Conservation (phyloP, 2,797 vertebrate species). For the Syncerus caffer region DNA sequence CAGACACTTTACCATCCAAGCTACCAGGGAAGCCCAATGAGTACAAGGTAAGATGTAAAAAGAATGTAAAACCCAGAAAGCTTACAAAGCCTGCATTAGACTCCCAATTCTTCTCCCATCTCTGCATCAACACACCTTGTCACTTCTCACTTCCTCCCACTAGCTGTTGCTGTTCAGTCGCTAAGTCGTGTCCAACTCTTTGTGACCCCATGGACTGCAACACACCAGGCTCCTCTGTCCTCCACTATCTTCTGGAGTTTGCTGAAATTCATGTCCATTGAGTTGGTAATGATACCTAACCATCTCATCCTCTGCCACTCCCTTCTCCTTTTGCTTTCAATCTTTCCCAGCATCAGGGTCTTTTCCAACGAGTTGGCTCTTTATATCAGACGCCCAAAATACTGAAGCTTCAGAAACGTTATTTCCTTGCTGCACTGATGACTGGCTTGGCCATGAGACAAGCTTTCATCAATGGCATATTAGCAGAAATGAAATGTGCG, state of each 20-base stretch:
- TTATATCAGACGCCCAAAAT: not conserved
- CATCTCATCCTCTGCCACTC: not conserved
- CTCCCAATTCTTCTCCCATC: not conserved
- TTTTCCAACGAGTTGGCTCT: not conserved
- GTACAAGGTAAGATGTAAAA: not conserved
- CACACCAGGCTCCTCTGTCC: not conserved
- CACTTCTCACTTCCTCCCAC: not conserved
- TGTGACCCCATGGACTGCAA: not conserved
- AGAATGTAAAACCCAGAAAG: not conserved
- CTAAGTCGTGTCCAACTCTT: not conserved
- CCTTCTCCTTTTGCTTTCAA: not conserved
- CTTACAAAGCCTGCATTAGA: not conserved
- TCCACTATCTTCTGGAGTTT: not conserved
- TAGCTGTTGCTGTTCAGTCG: not conserved
- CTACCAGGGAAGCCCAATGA: not conserved
- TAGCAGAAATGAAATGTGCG: not conserved
- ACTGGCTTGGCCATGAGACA: not conserved
- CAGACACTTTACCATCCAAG: no score
- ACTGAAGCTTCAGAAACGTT: not conserved
- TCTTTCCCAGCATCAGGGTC: not conserved
- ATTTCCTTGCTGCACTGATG: not conserved
- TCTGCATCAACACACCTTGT: not conserved
- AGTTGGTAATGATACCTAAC: not conserved
- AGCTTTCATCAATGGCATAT: not conserved
- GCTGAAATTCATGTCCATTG: not conserved